Percentiles rank a stretch among this genome's conserved stretches.
Conservation (phyloP, 2,888 invertebrate species). For the Branchipolynoe longqiensis region DNA sequence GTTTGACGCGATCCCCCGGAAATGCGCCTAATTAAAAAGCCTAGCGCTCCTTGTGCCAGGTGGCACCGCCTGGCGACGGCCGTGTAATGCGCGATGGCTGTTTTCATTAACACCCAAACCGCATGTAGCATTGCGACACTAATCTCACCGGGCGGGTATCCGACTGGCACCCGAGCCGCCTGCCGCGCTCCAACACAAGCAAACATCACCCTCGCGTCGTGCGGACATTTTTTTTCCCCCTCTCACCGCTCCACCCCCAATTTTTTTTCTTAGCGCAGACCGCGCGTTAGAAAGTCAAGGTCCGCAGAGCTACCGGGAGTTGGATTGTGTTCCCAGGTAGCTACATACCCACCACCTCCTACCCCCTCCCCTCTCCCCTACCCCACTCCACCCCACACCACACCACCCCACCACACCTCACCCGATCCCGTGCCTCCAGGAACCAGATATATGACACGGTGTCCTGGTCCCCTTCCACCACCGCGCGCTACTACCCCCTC, state of each 20-base stretch:
- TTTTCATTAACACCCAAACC: slow-evolving; percentile 13
- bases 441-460: not conserved
- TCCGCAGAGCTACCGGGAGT: no score
- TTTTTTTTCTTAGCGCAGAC: no score
- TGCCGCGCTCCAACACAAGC: not conserved
- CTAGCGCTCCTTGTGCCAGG: no score
- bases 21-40: no score
- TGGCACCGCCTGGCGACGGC: no score
- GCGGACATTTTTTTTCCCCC: not conserved
- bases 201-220: slow-evolving; percentile 1
- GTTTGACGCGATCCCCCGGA: no score
- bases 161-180: not conserved
- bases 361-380: not conserved
- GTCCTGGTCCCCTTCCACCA: not conserved
- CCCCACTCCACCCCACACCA: not conserved
- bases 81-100: not conserved
- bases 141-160: not conserved
- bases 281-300: no score
- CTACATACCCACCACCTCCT: not conserved
- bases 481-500: no score
- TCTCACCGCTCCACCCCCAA: no score
- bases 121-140: not conserved
- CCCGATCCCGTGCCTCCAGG: no score
- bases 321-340: no score
- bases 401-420: no score